These are phyloP conservation scores for Phenganax subtilis DNA, from an alignment of 92 coral and sea anemone genomes.

Conservation along the genomic window DNA sequence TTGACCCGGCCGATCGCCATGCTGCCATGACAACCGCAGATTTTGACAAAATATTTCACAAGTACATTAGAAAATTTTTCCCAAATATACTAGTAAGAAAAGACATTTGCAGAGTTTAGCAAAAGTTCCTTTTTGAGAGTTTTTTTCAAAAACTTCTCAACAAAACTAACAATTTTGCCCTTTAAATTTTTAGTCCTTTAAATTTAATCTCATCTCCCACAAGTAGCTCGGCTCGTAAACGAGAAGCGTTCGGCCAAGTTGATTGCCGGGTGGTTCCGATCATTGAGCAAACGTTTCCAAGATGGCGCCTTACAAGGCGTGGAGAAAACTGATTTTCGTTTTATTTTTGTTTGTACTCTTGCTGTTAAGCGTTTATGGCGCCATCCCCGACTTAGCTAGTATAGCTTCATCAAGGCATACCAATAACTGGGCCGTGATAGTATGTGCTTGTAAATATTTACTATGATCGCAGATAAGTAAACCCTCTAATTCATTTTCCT, in stretches of 20 bases:
- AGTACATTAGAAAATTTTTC: not conserved
- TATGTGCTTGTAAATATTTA: constrained; percentile 29
- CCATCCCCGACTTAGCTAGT: constrained; percentile 44
- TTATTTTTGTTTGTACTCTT: constrained; percentile 17
- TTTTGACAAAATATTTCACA: constrained; percentile 9
- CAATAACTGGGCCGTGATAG: constrained; percentile 97
- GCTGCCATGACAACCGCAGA: constrained; percentile 27
- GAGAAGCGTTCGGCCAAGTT: not conserved
- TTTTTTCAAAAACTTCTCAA: no score
- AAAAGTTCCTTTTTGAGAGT: no score
- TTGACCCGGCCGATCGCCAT: not conserved
- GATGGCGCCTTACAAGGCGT: constrained; percentile 63
- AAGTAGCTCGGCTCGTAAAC: not conserved
- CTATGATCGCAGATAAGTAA: not conserved
- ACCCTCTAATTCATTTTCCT: not conserved
- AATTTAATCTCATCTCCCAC: not conserved
- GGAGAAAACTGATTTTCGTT: not conserved
- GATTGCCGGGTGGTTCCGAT: not conserved
- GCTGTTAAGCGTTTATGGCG: constrained; percentile 20
- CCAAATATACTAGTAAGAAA: no score
- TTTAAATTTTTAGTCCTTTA: no score
- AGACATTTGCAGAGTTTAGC: no score
- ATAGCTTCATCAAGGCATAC: constrained; percentile 54
- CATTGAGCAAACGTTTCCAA: constrained; percentile 36
- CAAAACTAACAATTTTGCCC: no score